Percentiles rank a stretch among this genome's conserved stretches.
These are phyloP conservation scores for Pogonomyrmex barbatus DNA, from an alignment of 1,140 invertebrate species.

Conservation along the genomic window DNA sequence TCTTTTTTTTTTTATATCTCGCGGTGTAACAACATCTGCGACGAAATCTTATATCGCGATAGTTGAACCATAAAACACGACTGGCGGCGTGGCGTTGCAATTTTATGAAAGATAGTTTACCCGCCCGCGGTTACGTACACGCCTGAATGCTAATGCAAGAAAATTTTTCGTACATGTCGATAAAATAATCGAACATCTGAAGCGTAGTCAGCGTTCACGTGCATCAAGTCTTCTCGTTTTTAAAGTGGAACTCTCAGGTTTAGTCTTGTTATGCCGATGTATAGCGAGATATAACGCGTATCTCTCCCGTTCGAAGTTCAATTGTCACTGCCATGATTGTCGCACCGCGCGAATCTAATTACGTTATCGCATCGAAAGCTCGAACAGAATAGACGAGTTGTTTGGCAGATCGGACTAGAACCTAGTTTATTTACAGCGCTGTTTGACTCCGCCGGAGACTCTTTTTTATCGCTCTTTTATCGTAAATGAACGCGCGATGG, in stretches of 20 bases:
- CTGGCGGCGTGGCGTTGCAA: background rate
- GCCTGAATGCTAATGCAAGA: slow-evolving; percentile 2
- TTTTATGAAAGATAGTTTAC: slow-evolving; percentile 28
- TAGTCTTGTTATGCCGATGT: too few relatives aligned
- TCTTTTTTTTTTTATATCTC: background rate
- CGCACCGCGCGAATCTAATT: slow-evolving; percentile 13
- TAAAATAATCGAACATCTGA: background rate
- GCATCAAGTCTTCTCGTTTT: background rate
- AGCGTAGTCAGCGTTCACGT: background rate
- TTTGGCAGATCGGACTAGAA: slow-evolving; percentile 18
- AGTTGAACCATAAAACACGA: slow-evolving; percentile 39
- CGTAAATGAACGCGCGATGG: background rate
- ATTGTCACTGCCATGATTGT: background rate
- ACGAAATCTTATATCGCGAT: slow-evolving; percentile 36
- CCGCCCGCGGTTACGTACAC: background rate
- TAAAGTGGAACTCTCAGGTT: background rate
- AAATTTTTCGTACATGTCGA: slow-evolving; percentile 5
- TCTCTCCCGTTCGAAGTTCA: background rate
- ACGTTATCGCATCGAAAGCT: background rate
- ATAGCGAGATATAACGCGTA: too few relatives aligned
- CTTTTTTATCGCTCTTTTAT: slow-evolving; percentile 3
- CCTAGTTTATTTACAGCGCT: slow-evolving; percentile 10
- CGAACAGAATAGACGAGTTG: background rate
- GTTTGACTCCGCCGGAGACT: background rate
- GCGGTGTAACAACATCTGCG: slow-evolving; percentile 25